Evolutionary conservation across 2,888 invertebrate genomes (phyloP).

Genomic region (Drosophila affinis): DNA sequence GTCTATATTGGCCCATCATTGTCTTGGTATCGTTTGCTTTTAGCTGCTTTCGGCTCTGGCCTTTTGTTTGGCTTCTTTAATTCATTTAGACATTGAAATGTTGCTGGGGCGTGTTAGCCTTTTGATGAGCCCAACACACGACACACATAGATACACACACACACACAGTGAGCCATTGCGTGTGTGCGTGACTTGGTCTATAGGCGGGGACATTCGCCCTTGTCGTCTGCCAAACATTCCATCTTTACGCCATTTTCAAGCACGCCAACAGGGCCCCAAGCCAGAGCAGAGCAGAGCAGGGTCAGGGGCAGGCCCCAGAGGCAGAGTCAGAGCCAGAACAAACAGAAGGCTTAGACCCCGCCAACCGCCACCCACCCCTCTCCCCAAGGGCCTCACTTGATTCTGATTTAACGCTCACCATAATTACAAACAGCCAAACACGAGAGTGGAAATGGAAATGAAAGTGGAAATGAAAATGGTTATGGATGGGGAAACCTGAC

Average conservation of each 20-base stretch:
- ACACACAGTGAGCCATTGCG: constrained; percentile 10
- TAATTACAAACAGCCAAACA: constrained; percentile 50
- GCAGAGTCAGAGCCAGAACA: constrained; percentile 25
- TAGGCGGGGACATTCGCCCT: constrained; percentile 12
- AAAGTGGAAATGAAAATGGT: constrained; percentile 2
- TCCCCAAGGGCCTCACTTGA: constrained; percentile 22
- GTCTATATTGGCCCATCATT: constrained; percentile 6
- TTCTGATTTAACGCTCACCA: constrained; percentile 64
- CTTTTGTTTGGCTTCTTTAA: constrained; percentile 18
- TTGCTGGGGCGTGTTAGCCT: constrained; percentile 29
- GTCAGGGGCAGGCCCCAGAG: neutral
- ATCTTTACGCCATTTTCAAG: constrained; percentile 58
- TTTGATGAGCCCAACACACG: constrained; percentile 42
- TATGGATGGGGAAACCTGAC: constrained; percentile 11
- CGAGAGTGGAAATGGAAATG: constrained; percentile 11
- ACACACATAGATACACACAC: neutral
- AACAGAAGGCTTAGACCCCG: constrained; percentile 17
- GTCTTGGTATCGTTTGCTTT: constrained; percentile 14
- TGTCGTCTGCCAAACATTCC: constrained; percentile 51
- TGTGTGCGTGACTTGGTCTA: constrained; percentile 62
- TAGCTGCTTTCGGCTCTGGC: constrained; percentile 6
- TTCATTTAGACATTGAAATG: constrained; percentile 52
- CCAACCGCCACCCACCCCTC: constrained; percentile 24
- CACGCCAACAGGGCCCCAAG: constrained; percentile 25
- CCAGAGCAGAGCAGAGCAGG: neutral